A percentile compares a stretch with the other conserved stretches of the same genome.
Evolutionary conservation across 53 echinoderm and acorn worm species (phyloP).

Genomic region (Antedon mediterranea): DNA sequence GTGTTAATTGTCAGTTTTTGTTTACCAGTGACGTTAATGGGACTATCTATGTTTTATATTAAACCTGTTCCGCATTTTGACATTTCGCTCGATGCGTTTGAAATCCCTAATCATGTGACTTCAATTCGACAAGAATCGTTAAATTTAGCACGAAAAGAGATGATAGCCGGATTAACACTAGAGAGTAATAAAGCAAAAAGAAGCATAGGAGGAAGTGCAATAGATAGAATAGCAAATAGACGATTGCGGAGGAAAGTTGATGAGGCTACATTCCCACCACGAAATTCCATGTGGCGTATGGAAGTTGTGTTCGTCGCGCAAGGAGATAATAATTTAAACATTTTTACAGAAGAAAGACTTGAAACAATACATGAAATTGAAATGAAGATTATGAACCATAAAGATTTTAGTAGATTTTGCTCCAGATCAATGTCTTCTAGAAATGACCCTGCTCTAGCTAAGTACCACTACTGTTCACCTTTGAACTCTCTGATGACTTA

Average conservation of each 20-base stretch:
- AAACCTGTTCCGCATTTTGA: conserved; percentile 67
- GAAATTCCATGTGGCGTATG: conserved; percentile 31
- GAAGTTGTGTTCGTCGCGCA: conserved; percentile 64
- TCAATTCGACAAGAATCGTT: conserved; percentile 43
- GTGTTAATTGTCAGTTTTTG: conserved; percentile 21
- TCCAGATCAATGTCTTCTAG: conserved; percentile 11
- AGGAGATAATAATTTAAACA: conserved; percentile 38
- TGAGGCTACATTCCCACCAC: not conserved
- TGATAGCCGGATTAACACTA: not conserved
- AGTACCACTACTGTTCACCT: conserved; percentile 38
- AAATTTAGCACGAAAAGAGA: conserved; percentile 35
- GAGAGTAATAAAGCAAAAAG: not conserved
- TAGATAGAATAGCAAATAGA: not conserved
- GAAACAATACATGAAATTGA: conserved; percentile 63
- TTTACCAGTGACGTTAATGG: conserved; percentile 26
- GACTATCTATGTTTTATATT: conserved; percentile 36
- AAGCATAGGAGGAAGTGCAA: not conserved
- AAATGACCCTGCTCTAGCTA: conserved; percentile 30
- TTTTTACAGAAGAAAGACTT: conserved; percentile 71
- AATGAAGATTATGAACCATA: conserved; percentile 59
- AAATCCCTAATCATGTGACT: conserved; percentile 78
- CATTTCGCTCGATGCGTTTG: conserved; percentile 72
- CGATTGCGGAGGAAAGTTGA: not conserved
- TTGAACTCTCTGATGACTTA: conserved; percentile 84
- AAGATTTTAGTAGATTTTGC: conserved; percentile 54